phyloP scores from a whole-genome alignment of 2,113 vertebrate species.

The Periophthalmodon schlosseri region DNA sequence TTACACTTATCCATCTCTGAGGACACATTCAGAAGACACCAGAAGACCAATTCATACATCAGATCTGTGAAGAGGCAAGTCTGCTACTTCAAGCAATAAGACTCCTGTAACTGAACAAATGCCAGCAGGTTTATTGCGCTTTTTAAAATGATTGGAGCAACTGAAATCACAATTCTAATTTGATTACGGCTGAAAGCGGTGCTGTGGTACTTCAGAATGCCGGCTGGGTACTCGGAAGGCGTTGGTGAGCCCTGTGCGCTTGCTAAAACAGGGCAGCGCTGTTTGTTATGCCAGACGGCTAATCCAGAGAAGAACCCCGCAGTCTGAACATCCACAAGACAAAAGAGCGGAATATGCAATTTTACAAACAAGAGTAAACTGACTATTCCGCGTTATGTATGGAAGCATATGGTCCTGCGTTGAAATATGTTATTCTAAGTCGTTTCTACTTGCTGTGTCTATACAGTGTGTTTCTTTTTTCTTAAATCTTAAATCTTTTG shows the following conservation, averaged over 20 bases:
- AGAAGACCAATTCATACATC: no score
- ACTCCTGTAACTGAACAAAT: no score
- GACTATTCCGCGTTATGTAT: neutral
- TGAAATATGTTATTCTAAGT: neutral
- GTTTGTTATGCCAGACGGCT: neutral
- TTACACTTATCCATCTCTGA: no score
- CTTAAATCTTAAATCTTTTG: neutral
- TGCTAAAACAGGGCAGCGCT: neutral
- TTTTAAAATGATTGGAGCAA: no score
- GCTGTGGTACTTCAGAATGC: conserved; percentile 13
- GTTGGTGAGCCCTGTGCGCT: neutral
- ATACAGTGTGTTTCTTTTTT: neutral
- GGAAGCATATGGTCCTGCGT: neutral
- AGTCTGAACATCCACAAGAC: neutral
- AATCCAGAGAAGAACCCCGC: neutral
- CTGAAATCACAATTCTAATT: no score
- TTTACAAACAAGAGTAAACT: neutral
- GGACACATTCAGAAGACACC: no score
- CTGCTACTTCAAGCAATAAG: no score
- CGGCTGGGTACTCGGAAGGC: neutral
- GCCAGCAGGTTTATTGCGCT: no score
- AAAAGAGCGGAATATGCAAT: neutral
- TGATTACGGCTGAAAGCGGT: neutral
- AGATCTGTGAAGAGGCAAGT: no score
- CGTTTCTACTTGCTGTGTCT: neutral